Base-by-base conservation (phyloP, 1,140 invertebrate species). In the Ceratoteleas bidentatus region DNA sequence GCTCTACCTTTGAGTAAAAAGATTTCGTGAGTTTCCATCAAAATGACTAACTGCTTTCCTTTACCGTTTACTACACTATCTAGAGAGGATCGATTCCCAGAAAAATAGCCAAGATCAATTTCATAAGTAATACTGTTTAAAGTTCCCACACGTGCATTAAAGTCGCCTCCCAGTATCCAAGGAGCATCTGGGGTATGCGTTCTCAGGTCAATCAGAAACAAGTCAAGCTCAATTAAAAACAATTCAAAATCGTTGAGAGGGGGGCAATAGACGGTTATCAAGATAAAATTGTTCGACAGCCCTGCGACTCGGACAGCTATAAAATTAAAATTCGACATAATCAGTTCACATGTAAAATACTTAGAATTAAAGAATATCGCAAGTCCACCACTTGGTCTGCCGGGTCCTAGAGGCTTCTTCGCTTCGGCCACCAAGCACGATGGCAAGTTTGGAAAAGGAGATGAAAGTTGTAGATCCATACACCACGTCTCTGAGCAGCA, bases 261-360 rank as follows among this genome's bases (percentile, higher is more conserved):
- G 8, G 40, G n/a, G 8, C 8, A 43, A n/a, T 43, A 43, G 40
- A n/a, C 6, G 1, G 40, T 10, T 43, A 43, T n/a, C 40, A 43
- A 43, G 40, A 43, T 43, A 10, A 43, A 10, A 43, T 43, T 43
- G n/a, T 10, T 9, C n/a, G 40, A 43, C 9, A 10, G 2, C 0
- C n/a, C n/a, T 2, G n/a, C 8, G n/a, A 43, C 40, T 10, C n/a
- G 1, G 6, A 43, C 2, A n/a, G n/a, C n/a, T 43, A 43, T 10
- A 43, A 43, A 43, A 43, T 43, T 43, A 43, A 43, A 9, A 43
- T 43, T 43, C 8, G 9, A 43, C n/a, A n/a, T 43, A 43, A 43
- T 43, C n/a, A 43, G n/a, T 9, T 43, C n/a, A 43, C 40, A 43
- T 10, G 40, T 43, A 43, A 43, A 43, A 43, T 43, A 43, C 40